Evolutionary conservation across 2,113 vertebrate species (phyloP).

Genomic region (Maylandia zebra): DNA sequence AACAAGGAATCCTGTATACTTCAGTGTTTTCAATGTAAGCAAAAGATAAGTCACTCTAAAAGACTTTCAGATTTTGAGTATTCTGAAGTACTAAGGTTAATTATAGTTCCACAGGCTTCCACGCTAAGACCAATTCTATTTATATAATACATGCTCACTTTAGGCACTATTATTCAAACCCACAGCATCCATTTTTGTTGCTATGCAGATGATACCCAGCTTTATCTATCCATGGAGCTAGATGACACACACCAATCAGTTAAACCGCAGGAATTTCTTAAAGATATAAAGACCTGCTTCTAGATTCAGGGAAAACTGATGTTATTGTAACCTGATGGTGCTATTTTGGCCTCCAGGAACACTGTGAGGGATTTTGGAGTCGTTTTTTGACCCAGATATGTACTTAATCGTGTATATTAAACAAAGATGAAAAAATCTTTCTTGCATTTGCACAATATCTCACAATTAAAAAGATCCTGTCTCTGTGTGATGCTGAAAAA

Average conservation of each 20-base stretch:
- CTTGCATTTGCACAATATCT: neutral
- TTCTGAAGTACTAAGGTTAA: neutral
- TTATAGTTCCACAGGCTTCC: neutral
- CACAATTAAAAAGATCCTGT: neutral
- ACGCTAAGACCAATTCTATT: neutral
- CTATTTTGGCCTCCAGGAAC: neutral
- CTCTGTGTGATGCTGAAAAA: neutral
- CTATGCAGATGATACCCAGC: neutral
- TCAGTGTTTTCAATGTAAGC: neutral
- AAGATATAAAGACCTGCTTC: neutral
- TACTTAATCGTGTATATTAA: neutral
- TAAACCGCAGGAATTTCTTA: neutral
- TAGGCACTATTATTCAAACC: neutral
- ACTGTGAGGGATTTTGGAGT: neutral
- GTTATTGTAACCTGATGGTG: neutral
- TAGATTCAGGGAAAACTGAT: neutral
- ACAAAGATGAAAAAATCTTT: neutral
- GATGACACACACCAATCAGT: neutral
- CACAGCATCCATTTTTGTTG: neutral
- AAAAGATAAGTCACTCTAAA: neutral
- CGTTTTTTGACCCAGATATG: neutral
- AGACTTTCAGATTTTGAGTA: neutral
- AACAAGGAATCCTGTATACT: neutral
- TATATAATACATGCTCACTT: neutral
- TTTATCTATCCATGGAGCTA: neutral